Conservation (phyloP, 37 sponge, comb jelly and placozoan genomes). For the Theonella swinhoei region DNA sequence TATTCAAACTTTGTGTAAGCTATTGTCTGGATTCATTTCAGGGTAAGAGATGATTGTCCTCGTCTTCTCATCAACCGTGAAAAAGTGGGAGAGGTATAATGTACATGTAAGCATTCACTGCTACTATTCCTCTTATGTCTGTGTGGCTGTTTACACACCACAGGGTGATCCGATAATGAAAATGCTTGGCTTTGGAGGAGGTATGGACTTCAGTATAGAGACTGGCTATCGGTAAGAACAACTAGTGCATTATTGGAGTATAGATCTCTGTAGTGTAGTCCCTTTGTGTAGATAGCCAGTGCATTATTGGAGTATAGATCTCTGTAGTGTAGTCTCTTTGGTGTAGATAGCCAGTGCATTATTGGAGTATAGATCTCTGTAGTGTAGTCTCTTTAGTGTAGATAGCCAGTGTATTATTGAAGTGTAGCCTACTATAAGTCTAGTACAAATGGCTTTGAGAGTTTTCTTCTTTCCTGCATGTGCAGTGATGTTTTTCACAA, state of each 20-base stretch:
- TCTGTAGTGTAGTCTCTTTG: no score
- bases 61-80: slow-evolving; percentile 89
- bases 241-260: neutral
- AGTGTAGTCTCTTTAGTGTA: no score
- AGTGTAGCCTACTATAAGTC: no score
- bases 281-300: no score
- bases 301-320: no score
- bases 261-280: no score
- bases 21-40: neutral
- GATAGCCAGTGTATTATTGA: no score
- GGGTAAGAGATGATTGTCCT: slow-evolving; percentile 83
- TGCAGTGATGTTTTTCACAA: slow-evolving; percentile 83
- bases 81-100: slow-evolving; percentile 77
- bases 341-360: no score
- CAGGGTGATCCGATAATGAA: slow-evolving; percentile 69
- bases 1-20: neutral
- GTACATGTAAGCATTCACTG: neutral
- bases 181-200: slow-evolving; percentile 61
- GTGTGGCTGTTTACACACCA: neutral
- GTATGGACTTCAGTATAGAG: slow-evolving; percentile 79
- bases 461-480: neutral
- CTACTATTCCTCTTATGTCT: neutral
- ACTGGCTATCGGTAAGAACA: slow-evolving; percentile 66
- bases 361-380: no score
- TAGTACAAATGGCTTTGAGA: neutral